Percentiles rank a stretch among this genome's conserved stretches.
Conservation (phyloP, 2,113 vertebrate genomes). For the Otolemur garnettii region DNA sequence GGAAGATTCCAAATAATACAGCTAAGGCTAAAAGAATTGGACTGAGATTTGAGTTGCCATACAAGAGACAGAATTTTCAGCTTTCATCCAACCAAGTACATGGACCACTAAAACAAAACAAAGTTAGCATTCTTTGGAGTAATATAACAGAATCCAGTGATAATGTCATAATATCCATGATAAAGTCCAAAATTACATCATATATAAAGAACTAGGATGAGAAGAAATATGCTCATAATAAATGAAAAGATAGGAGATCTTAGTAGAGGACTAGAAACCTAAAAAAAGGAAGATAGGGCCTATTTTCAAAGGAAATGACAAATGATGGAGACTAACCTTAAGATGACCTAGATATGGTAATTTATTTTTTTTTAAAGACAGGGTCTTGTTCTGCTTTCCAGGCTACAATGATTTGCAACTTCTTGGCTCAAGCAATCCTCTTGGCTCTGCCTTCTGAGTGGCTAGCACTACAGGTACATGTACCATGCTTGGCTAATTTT, state of each 20-base stretch:
- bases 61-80: constrained; percentile 11
- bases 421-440: too few relatives aligned
- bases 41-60: constrained; percentile 34
- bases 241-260: too few relatives aligned
- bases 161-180: constrained; percentile 40
- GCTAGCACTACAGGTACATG: too few relatives aligned
- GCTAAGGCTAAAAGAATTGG: constrained; percentile 48
- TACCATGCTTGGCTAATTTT: too few relatives aligned
- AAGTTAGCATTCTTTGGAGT: constrained; percentile 35
- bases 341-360: constrained; percentile 32
- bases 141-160: constrained; percentile 17
- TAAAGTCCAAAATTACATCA: constrained; percentile 26
- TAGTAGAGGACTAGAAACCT: too few relatives aligned
- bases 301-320: constrained; percentile 41
- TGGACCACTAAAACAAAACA: constrained; percentile 55
- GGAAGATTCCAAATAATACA: background rate
- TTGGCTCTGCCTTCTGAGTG: too few relatives aligned
- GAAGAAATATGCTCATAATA: background rate
- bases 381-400: too few relatives aligned
- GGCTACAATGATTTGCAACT: too few relatives aligned
- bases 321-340: constrained; percentile 33
- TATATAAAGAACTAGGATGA: constrained; percentile 8
- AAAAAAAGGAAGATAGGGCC: too few relatives aligned
- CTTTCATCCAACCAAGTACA: constrained; percentile 52
- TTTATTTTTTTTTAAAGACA: background rate